Evolutionary conservation across 2,797 vertebrate species (phyloP), one percentile per base, ranked within the genome.

Genomic region (Acestrorhynchus altus): DNA sequence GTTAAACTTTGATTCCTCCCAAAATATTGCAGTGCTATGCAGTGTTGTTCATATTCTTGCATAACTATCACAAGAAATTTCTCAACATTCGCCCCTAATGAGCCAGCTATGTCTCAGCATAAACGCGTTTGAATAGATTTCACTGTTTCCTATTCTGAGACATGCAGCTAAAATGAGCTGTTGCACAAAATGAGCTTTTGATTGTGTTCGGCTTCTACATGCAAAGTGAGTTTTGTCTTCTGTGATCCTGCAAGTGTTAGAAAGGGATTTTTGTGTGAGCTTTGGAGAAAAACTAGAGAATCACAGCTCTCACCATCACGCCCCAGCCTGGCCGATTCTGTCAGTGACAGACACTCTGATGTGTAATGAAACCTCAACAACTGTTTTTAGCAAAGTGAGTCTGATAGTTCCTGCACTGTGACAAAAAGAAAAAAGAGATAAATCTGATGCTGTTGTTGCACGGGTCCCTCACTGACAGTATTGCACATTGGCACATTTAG

Each of bases 151-250:
- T 20, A 35, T 70, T 66, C 52, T 74, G 77, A 74, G 79, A 54
- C 54, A 57, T 54, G 77, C n/a, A 71, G 75, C 66, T 77, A 26
- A 73, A 60, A 74, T 9, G 22, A 78, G 76, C 68, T 24, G 60
- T 74, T 60, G 56, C 47, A 54, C 64, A 68, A 70, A 81, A 79
- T 56, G 72, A 72, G 75, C 71, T 78, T 78, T 78, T 69, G 61
- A 54, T 11, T 79, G 22, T 76, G 73, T 59, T 74, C 47, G 10
- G 65, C 70, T 74, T 65, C 61, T 11, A 31, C 68, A 47, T 56
- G 47, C 57, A 65, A 54, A 59, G n/a, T 35, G 60, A 54, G 56
- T 42, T 51, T 40, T 22, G 26, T 56, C 60, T 65, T 78, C n/a
- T 1, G 44, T 47, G 44, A 15, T 82, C 64, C 69, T 64, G 18